Base-by-base conservation (phyloP, 2,797 vertebrate genomes). In the Sorex maritimensis region DNA sequence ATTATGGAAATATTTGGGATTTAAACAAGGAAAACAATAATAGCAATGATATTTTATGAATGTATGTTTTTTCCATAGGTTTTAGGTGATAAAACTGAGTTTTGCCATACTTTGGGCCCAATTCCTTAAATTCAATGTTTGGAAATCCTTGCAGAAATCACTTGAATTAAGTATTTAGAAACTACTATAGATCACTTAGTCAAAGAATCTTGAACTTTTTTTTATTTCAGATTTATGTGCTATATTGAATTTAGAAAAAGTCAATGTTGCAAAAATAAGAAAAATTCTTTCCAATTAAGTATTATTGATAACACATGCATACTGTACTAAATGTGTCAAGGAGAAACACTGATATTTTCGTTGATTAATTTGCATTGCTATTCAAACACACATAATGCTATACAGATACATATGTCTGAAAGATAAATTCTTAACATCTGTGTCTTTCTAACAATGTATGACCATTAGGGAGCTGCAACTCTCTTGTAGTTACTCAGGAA, bases 361-460 rank as follows among this genome's bases (percentile, higher is more conserved):
- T 74, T 89, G 90, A 80, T 88, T 92, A 82, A 90, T 92, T 92
- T 94, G 52, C 19, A 73, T 92, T 19, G 11, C 77, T 82, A 49
- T 34, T 24, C 80, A 90, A 30, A 13, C 49, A 74, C 65, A 78
- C 15, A 79, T 21, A 87, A 89, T 91, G 2, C 63, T 63, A 52
- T 49, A 89, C 2, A 77, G 38, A 93, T 74, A 78, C 13, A 71
- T 46, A 0, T 79, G 92, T 95, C 77, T 94, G 78, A 96, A 94
- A 82, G 78, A 94, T 96, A 71, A 91, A 15, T 97, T 97, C 73
- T 93, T 90, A 98, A 94, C 96, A 97, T 97, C 97, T 98, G 97
- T 96, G 95, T 95, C 97, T 98, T 97, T 82, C 91, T 85, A 97
- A 92, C 74, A 92, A 93, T 95, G 89, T 94, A 63, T 98, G 97